Percentiles rank a stretch among this genome's conserved stretches.
These are phyloP conservation scores for Corythornis leucogaster DNA, from an alignment of 2,797 vertebrate genomes.

Conservation along the genomic window DNA sequence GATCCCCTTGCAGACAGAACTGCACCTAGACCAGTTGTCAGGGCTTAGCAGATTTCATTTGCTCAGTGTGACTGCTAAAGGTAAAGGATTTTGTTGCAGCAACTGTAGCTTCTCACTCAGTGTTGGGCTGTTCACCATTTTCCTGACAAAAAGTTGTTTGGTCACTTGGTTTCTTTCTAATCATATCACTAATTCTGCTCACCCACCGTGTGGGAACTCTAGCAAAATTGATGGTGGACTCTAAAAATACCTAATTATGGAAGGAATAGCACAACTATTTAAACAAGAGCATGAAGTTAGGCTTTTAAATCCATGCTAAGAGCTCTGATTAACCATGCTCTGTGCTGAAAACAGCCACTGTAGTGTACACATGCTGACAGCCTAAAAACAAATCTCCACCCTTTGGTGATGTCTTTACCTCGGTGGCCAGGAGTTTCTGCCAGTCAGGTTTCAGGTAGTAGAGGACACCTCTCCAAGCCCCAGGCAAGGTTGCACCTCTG, in stretches of 20 bases:
- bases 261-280: not conserved
- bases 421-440: slow-evolving; percentile 91
- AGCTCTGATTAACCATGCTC: not conserved
- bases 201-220: not conserved
- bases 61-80: not conserved
- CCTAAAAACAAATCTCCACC: not conserved
- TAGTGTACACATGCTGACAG: not conserved
- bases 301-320: not conserved
- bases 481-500: slow-evolving; percentile 94
- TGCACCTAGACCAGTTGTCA: not conserved
- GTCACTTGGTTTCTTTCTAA: not conserved
- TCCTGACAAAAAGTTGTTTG: not conserved
- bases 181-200: not conserved
- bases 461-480: slow-evolving; percentile 95
- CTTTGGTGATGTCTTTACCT: slow-evolving; percentile 76
- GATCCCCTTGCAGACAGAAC: not conserved
- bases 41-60: not conserved
- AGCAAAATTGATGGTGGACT: not conserved
- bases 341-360: not conserved
- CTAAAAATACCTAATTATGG: not conserved
- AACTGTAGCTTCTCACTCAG: not conserved
- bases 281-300: not conserved
- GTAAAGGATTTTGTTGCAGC: not conserved
- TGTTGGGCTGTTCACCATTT: not conserved
- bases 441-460: slow-evolving; percentile 96